Evolutionary conservation across 1,140 invertebrate species (phyloP).

Genomic region (Gonatopus flavifemur): DNA sequence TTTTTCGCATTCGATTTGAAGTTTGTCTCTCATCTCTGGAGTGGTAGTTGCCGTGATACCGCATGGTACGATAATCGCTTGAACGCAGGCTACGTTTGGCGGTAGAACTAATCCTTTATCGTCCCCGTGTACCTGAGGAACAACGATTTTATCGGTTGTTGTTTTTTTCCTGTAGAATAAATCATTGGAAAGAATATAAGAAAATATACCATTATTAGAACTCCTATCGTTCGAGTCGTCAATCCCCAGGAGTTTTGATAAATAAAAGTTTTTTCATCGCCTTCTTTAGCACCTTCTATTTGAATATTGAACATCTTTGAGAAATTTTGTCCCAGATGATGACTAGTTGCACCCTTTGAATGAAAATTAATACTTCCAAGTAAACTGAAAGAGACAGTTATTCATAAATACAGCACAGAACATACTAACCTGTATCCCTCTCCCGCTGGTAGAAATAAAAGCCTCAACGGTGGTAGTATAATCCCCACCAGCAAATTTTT

Average conservation of each 20-base stretch:
- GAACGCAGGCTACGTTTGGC: conserved; percentile 83
- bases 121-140: conserved; percentile 86
- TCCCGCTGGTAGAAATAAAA: conserved; percentile 90
- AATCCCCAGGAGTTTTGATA: conserved; percentile 99
- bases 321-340: conserved; percentile 98
- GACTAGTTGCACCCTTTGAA: conserved; percentile 97
- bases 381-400: too few relatives aligned
- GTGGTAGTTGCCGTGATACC: conserved; percentile 86
- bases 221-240: conserved; percentile 91
- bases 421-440: conserved; percentile 95
- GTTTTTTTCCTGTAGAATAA: not conserved
- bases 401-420: too few relatives aligned
- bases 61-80: conserved; percentile 93
- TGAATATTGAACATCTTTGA: conserved; percentile 99
- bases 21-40: conserved; percentile 68
- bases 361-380: too few relatives aligned
- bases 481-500: conserved; percentile 98
- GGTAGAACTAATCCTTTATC: conserved; percentile 95
- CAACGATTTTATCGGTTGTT: not conserved
- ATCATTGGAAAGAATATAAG: not conserved
- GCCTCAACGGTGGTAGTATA: conserved; percentile 98
- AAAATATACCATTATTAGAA: conserved; percentile 51
- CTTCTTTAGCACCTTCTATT: conserved; percentile 88
- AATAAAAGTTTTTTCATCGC: conserved; percentile 84
- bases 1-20: conserved; percentile 73